Conservation (phyloP, 2,113 vertebrate genomes). For the Eurypyga helias region DNA sequence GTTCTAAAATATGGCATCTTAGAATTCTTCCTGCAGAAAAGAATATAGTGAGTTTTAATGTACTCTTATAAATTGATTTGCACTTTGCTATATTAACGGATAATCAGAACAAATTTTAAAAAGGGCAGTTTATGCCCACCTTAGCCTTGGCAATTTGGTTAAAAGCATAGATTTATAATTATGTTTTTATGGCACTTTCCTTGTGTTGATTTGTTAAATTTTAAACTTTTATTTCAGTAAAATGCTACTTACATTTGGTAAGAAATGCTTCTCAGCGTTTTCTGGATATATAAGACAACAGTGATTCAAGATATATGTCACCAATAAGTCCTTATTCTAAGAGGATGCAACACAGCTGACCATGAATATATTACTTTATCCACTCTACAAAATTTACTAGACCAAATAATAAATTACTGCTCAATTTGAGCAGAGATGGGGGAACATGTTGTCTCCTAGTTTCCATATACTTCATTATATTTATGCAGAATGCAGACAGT, state of each 20-base stretch:
- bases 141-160: constrained; percentile 54
- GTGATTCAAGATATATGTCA: background rate
- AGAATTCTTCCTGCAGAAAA: constrained; percentile 4
- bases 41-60: constrained; percentile 23
- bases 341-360: background rate
- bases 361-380: constrained; percentile 27
- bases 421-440: background rate
- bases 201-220: constrained; percentile 33
- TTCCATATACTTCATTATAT: background rate
- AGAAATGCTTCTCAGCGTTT: background rate
- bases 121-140: background rate
- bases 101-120: constrained; percentile 50
- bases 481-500: background rate
- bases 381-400: background rate
- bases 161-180: constrained; percentile 49
- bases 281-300: constrained; percentile 2
- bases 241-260: background rate
- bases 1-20: background rate
- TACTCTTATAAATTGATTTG: constrained; percentile 52
- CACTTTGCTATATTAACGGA: constrained; percentile 50
- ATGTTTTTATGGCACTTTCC: background rate
- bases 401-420: constrained; percentile 11
- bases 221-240: constrained; percentile 49
- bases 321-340: constrained; percentile 38
- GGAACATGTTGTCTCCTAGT: background rate